Evolutionary conservation across 2,888 invertebrate species (phyloP), one percentile per base, ranked within the genome.

Genomic region (Branchipolynoe longqiensis): DNA sequence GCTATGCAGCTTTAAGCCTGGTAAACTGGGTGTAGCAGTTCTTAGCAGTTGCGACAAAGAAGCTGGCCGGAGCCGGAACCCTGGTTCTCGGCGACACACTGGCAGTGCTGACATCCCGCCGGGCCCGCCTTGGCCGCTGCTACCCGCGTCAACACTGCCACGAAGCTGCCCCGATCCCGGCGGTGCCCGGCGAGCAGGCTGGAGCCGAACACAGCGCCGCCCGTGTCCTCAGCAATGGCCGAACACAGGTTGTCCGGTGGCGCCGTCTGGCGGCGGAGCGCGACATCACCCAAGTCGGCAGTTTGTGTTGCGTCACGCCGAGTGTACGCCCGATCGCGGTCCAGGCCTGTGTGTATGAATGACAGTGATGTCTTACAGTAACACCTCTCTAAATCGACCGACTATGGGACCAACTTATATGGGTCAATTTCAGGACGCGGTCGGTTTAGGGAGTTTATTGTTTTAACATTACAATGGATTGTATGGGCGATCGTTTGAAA

Each of bases 291-390:
- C 4, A 48, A 18, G 8, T 48, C 48, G 48, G 48, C 48, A 8
- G 48, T 48, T 48, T 48, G 48, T 12, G 8, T 18, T 48, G 97
- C 97, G 91, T 96, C 97, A 89, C 96, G 97, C 92, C 96, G 96
- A 0, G 97, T 97, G 92, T 96, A 98, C 0, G 97, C 97, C 82
- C 95, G 94, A 0, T 95, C 95, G 4, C n/a, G 58, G 58, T 58
- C 58, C 4, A 58, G 18, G 25, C 58, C 58, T 58, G 58, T n/a
- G 48, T 48, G 18, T 8, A 48, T 12, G 18, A 18, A 48, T 48
- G 18, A 48, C 48, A 48, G 8, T 12, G 8, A 48, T 48, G 48
- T 18, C 18, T 48, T n/a, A n/a, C n/a, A n/a, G n/a, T n/a, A n/a
- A n/a, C n/a, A n/a, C n/a, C n/a, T n/a, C n/a, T n/a, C n/a, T n/a